Conservation (phyloP, 2,113 vertebrate species). For the Melanocharis versteri region DNA sequence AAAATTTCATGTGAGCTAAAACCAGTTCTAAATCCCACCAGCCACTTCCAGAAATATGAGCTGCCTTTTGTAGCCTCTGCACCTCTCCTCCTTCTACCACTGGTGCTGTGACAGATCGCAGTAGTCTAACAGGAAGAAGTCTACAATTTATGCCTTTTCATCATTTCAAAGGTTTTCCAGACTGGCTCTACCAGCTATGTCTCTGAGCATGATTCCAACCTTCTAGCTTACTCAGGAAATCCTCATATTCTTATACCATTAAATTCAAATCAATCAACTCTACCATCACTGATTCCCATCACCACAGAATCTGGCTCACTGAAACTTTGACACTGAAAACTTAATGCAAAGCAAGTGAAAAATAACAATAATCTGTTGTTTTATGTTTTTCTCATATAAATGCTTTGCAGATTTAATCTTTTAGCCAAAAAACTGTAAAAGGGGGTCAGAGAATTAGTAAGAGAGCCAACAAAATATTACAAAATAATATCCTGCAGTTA, state of each 20-base stretch:
- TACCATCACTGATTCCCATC: neutral
- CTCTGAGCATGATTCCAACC: neutral
- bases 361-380: neutral
- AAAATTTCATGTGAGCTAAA: neutral
- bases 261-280: neutral
- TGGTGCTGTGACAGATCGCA: neutral
- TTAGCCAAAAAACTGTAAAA: neutral
- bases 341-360: neutral
- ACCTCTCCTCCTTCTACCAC: neutral
- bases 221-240: neutral
- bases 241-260: neutral
- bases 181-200: neutral
- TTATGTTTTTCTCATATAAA: neutral
- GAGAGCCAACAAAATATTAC: neutral
- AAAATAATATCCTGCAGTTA: neutral
- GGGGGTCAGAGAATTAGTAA: neutral
- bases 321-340: neutral
- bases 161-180: neutral
- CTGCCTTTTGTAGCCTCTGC: neutral
- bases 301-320: neutral
- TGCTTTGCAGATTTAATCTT: neutral
- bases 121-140: neutral
- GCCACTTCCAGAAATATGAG: neutral
- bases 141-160: neutral
- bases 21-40: slow-evolving; percentile 17